A percentile compares a stretch with the other conserved stretches of the same genome.
Evolutionary conservation across 2,113 vertebrate genomes (phyloP).

Genomic region (Mormoops blainvillei): DNA sequence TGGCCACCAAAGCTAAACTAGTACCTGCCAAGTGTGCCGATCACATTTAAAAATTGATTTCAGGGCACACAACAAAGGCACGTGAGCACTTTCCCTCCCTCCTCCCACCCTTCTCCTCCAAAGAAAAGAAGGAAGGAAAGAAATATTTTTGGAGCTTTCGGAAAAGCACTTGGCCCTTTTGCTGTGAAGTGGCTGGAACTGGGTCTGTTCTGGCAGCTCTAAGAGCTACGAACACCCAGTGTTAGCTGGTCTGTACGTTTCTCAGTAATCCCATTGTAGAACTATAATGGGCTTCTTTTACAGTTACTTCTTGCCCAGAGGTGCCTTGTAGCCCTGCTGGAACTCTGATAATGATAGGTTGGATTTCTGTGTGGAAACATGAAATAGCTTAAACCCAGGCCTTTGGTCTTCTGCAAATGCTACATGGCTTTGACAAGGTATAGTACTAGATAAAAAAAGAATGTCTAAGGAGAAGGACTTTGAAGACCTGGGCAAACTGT

Average conservation of each 20-base stretch:
- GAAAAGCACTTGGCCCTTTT: neutral
- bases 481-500: neutral
- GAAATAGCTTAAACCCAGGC: neutral
- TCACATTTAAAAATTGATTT: neutral
- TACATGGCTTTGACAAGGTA: neutral
- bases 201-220: neutral
- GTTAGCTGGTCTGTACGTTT: rapidly evolving
- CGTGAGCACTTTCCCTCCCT: neutral
- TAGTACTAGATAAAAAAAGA: neutral
- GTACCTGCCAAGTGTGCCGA: neutral
- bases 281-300: neutral
- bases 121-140: neutral
- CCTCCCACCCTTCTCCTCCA: too few relatives aligned
- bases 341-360: neutral
- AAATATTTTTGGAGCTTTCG: neutral
- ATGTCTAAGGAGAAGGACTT: neutral
- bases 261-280: neutral
- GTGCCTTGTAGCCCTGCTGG: neutral
- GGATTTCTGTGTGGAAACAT: neutral
- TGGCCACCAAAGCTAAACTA: neutral
- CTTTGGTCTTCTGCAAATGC: neutral
- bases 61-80: neutral
- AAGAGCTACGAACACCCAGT: neutral
- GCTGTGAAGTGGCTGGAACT: neutral
- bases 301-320: neutral